Conservation (phyloP, 2,888 invertebrate species). For the Proisotoma minuta region DNA sequence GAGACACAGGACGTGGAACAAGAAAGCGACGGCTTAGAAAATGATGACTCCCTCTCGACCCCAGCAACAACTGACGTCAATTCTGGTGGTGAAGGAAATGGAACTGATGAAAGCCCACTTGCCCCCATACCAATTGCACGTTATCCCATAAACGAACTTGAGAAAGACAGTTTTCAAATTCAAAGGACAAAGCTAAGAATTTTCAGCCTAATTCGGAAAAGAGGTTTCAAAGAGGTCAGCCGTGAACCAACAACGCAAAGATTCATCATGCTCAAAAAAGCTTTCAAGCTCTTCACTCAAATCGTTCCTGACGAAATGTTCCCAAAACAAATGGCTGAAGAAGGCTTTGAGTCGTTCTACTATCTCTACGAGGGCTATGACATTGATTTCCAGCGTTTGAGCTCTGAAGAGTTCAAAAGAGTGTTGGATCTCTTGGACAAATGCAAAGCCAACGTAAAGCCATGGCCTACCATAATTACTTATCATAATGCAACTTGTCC, state of each 20-base stretch:
- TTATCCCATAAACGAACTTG: not conserved
- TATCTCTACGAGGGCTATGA: conserved; percentile 23
- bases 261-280: conserved; percentile 19
- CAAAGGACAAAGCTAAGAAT: not conserved
- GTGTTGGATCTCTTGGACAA: not conserved
- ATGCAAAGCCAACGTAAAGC: not conserved
- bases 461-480: not conserved
- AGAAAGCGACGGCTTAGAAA: not conserved
- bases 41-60: no score
- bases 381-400: not conserved
- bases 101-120: no score
- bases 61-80: no score
- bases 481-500: conserved; percentile 1
- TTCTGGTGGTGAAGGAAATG: not conserved
- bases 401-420: not conserved
- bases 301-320: conserved; percentile 16
- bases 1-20: not conserved
- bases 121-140: not conserved
- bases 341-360: conserved; percentile 23
- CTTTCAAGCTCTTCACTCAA: conserved; percentile 17
- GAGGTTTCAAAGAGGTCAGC: not conserved
- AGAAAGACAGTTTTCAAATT: not conserved
- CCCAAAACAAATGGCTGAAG: conserved; percentile 19
- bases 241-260: conserved; percentile 22
- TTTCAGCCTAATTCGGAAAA: not conserved